A percentile compares a stretch with the other conserved stretches of the same genome.
phyloP scores from a whole-genome alignment of 2,888 invertebrate species.

The Himalopsyche japonica region DNA sequence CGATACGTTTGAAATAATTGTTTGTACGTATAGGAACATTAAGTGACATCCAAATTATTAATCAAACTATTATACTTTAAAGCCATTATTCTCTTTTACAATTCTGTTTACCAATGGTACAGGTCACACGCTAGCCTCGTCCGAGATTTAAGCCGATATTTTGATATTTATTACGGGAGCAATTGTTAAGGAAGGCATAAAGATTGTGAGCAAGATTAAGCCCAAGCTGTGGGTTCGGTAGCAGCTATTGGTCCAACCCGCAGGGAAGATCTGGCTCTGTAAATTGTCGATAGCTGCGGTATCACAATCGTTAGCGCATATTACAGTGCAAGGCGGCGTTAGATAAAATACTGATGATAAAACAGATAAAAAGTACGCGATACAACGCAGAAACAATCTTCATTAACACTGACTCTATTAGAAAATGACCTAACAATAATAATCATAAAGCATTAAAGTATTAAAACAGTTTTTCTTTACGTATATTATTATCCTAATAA shows the following conservation, averaged over 20 bases:
- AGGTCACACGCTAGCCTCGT: conserved; percentile 11
- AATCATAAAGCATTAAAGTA: no score
- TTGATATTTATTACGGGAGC: conserved; percentile 37
- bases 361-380: background rate
- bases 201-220: conserved; percentile 5
- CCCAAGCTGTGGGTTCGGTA: background rate
- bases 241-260: background rate
- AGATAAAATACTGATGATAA: background rate
- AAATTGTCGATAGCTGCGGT: background rate
- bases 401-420: no score
- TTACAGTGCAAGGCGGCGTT: background rate
- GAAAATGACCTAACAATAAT: no score
- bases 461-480: no score
- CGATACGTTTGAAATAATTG: no score
- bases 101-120: background rate
- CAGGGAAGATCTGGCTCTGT: background rate
- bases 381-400: background rate
- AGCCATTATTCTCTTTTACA: background rate
- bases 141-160: conserved; percentile 33
- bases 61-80: background rate
- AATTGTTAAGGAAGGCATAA: conserved; percentile 29
- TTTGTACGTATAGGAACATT: background rate
- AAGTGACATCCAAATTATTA: background rate
- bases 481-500: no score
- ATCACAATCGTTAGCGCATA: background rate